Evolutionary conservation across 2,888 invertebrate genomes (phyloP).

Genomic region (Schizaphis graminum): DNA sequence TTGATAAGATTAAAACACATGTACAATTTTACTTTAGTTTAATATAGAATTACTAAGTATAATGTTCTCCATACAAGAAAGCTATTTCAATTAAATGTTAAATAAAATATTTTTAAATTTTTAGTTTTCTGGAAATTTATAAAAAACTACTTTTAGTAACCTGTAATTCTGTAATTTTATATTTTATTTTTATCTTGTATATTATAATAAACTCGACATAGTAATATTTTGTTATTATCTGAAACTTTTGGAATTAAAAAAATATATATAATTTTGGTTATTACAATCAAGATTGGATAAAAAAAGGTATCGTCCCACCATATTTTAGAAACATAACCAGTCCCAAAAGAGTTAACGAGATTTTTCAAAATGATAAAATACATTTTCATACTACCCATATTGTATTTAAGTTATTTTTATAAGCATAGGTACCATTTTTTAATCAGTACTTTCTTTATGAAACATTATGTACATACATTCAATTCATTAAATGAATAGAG

Average conservation of each 20-base stretch:
- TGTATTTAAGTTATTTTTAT: background rate
- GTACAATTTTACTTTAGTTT: background rate
- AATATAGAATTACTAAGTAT: background rate
- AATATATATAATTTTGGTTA: background rate
- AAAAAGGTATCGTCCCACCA: background rate
- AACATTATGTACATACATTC: background rate
- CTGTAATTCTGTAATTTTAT: background rate
- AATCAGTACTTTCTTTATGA: background rate
- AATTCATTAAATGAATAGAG: too few relatives aligned
- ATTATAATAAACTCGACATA: background rate
- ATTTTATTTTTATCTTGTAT: background rate
- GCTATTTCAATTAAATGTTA: background rate
- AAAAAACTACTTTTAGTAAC: background rate
- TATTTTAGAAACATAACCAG: background rate
- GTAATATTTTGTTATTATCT: background rate
- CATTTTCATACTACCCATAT: background rate
- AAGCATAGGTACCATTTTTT: background rate
- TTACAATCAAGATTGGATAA: background rate
- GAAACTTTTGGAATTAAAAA: background rate
- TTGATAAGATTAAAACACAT: background rate
- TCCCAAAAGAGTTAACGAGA: background rate
- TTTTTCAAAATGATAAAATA: background rate
- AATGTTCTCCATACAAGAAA: background rate
- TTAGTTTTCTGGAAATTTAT: background rate
- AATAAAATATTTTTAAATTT: background rate